Evolutionary conservation across 2,888 invertebrate genomes (phyloP).

Genomic region (Acleris sparsana): DNA sequence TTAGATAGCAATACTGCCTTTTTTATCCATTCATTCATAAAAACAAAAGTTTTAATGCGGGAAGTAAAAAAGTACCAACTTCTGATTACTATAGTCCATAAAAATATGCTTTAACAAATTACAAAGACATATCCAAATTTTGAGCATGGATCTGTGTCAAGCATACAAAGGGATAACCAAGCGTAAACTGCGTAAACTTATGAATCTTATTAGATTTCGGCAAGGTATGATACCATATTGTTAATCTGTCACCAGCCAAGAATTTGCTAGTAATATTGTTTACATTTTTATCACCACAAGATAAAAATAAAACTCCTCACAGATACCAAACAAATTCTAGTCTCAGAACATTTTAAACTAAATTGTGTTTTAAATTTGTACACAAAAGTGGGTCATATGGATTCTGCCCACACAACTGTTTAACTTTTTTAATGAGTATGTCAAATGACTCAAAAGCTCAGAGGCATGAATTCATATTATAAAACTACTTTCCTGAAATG

Average conservation of each 20-base stretch:
- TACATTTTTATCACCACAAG: slow-evolving; percentile 15
- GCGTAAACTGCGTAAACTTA: too few relatives aligned
- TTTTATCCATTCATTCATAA: too few relatives aligned
- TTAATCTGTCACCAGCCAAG: neutral
- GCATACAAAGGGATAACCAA: neutral
- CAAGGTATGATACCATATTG: neutral
- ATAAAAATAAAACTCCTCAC: slow-evolving; percentile 1
- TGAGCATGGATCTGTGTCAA: too few relatives aligned
- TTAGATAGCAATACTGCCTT: too few relatives aligned
- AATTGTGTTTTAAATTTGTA: slow-evolving; percentile 14
- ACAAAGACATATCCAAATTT: too few relatives aligned
- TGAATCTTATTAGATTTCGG: too few relatives aligned
- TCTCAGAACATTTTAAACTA: slow-evolving; percentile 1
- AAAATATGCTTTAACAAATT: too few relatives aligned
- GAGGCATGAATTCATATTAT: slow-evolving; percentile 10
- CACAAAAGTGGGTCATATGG: slow-evolving; percentile 26
- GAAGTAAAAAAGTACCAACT: too few relatives aligned
- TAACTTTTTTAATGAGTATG: slow-evolving; percentile 1
- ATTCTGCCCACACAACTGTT: neutral
- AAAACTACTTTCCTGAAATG: slow-evolving; percentile 18
- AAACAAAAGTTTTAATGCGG: too few relatives aligned
- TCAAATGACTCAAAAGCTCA: neutral
- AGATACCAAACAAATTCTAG: slow-evolving; percentile 14
- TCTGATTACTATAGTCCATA: too few relatives aligned
- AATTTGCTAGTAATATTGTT: slow-evolving; percentile 7